Evolutionary conservation across 2,113 vertebrate species (phyloP).

Genomic region (Anoura caudifer): DNA sequence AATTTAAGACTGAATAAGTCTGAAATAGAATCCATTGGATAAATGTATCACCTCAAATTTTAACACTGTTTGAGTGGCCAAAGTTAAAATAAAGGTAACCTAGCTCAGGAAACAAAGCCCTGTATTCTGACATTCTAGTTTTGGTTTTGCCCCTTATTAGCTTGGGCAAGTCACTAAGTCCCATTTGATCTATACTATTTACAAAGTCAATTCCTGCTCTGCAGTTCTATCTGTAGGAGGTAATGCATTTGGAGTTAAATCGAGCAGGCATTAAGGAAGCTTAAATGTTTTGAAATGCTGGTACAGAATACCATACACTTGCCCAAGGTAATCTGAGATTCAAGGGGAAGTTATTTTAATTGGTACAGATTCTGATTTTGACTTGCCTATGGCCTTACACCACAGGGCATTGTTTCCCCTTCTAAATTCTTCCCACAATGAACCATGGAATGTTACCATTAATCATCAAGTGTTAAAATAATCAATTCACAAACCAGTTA

Average conservation of each 20-base stretch:
- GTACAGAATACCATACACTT: slow-evolving; percentile 58
- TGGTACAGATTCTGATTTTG: slow-evolving; percentile 61
- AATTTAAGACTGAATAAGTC: neutral
- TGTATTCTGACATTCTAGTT: slow-evolving; percentile 11
- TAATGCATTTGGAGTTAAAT: slow-evolving; percentile 62
- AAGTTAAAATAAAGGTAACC: neutral
- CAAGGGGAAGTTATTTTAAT: slow-evolving; percentile 68
- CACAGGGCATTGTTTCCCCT: slow-evolving; percentile 52
- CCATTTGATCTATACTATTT: slow-evolving; percentile 33
- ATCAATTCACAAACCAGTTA: slow-evolving; percentile 20
- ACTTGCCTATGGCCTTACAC: neutral
- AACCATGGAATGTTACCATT: slow-evolving; percentile 43
- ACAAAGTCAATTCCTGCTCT: slow-evolving; percentile 43
- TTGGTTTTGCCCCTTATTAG: neutral
- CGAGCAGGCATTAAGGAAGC: slow-evolving; percentile 49
- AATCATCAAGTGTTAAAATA: slow-evolving; percentile 16
- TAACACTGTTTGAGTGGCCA: neutral
- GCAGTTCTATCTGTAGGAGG: slow-evolving; percentile 39
- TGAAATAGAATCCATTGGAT: neutral
- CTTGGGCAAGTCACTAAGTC: slow-evolving; percentile 16
- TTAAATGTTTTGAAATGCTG: slow-evolving; percentile 58
- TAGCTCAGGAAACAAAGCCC: slow-evolving; percentile 8
- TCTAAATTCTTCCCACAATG: slow-evolving; percentile 25
- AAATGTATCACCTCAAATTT: neutral
- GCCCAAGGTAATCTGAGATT: slow-evolving; percentile 75